These are phyloP conservation scores for Capitulum mitella DNA, from an alignment of 2,888 invertebrate genomes.

Conservation along the genomic window DNA sequence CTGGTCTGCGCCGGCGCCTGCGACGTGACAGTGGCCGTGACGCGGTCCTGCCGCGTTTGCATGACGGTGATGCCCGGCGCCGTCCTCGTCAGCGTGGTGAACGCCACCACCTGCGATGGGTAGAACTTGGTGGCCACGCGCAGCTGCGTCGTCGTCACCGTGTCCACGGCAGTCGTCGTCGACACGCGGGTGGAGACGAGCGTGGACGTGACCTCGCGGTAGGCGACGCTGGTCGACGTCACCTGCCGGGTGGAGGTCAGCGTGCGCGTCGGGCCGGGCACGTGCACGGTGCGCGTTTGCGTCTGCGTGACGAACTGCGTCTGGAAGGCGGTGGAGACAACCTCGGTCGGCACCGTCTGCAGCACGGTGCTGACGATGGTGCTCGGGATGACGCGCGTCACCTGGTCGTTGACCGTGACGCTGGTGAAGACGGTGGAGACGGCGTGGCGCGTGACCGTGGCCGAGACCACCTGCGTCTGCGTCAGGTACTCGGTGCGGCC, in stretches of 20 bases:
- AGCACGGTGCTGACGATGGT: background rate
- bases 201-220: background rate
- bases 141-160: background rate
- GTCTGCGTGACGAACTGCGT: background rate
- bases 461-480: background rate
- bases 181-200: background rate
- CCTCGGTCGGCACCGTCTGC: background rate
- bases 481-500: background rate
- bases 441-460: background rate
- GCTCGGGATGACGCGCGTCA: background rate
- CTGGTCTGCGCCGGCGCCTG: background rate
- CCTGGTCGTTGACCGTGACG: background rate
- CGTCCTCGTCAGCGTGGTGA: background rate
- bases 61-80: background rate
- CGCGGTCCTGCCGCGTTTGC: background rate
- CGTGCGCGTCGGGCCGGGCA: background rate
- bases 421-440: background rate
- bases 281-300: background rate
- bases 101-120: background rate
- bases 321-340: background rate
- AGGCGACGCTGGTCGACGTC: background rate
- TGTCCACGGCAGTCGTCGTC: background rate
- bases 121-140: background rate
- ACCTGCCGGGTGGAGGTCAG: background rate
- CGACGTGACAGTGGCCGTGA: background rate